Evolutionary conservation across 2,113 vertebrate genomes (phyloP).

Genomic region (Tympanuchus pallidicinctus): DNA sequence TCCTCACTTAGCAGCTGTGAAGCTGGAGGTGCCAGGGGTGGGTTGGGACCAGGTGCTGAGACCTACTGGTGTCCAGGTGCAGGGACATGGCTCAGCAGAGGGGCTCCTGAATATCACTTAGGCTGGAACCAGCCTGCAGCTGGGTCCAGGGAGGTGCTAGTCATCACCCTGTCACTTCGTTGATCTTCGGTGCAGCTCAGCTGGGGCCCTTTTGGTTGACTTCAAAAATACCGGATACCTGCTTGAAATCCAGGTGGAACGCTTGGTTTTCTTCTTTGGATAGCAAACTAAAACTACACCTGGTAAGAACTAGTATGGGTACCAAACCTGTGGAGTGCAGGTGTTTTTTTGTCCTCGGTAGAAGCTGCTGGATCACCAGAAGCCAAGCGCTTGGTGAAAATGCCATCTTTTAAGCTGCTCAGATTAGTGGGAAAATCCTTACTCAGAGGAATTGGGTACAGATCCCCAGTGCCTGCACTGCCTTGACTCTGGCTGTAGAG

Average conservation of each 20-base stretch:
- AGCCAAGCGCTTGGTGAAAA: not conserved
- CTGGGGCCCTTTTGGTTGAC: not conserved
- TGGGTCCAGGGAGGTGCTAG: not conserved
- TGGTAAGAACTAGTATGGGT: not conserved
- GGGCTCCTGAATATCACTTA: not conserved
- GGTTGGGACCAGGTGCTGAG: not conserved
- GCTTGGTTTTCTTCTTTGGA: not conserved
- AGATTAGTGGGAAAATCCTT: slow-evolving; percentile 22
- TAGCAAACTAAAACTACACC: not conserved
- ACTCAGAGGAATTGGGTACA: slow-evolving; percentile 24
- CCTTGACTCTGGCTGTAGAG: slow-evolving; percentile 6
- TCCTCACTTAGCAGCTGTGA: not conserved
- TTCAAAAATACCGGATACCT: not conserved
- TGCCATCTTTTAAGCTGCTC: not conserved
- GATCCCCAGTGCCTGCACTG: not conserved
- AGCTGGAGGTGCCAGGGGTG: not conserved
- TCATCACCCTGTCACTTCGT: not conserved
- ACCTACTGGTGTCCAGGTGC: not conserved
- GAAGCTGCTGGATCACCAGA: not conserved
- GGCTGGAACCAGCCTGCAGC: not conserved
- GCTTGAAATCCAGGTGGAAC: not conserved
- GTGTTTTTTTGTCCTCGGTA: not conserved
- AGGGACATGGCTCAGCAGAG: not conserved
- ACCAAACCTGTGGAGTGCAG: not conserved
- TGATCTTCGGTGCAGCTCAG: not conserved